These are phyloP conservation scores for Strigamia crassipes DNA, from an alignment of 2,888 invertebrate species.

Conservation along the genomic window DNA sequence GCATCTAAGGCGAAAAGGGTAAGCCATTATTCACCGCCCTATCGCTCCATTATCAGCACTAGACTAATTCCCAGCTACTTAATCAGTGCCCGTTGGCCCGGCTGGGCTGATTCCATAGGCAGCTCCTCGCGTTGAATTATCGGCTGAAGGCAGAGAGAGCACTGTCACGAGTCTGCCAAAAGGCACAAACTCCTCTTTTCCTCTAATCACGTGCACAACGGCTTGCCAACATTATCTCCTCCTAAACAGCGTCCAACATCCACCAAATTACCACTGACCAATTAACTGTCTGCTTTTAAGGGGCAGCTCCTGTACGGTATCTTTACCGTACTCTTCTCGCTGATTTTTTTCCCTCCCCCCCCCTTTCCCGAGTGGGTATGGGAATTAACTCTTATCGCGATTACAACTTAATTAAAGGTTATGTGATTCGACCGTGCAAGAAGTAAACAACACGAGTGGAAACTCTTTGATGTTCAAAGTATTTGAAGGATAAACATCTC, in stretches of 20 bases:
- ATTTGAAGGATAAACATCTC: too few species aligned
- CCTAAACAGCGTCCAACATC: constrained; percentile 19
- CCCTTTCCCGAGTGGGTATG: not conserved
- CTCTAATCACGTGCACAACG: constrained; percentile 31
- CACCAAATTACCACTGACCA: constrained; percentile 31
- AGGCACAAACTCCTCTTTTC: not conserved
- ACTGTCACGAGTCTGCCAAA: not conserved
- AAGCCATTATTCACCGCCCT: constrained; percentile 10
- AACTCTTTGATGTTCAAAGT: not conserved
- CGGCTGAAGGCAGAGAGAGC: not conserved
- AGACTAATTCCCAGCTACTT: constrained; percentile 22
- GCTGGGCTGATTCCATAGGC: constrained; percentile 17
- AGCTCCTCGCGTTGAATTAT: not conserved
- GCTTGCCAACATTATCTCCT: constrained; percentile 23
- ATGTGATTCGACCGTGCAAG: not conserved
- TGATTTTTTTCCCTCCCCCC: not conserved
- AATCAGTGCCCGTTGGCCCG: constrained; percentile 8
- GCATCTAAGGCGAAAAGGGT: not conserved
- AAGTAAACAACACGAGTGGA: not conserved
- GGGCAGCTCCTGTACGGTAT: not conserved
- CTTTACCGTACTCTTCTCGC: not conserved
- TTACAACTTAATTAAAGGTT: not conserved
- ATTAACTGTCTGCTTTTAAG: constrained; percentile 17
- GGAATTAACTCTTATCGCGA: not conserved
- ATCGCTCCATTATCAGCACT: constrained; percentile 1